Base-by-base conservation (phyloP, 1,140 invertebrate species). In the Listronotus oregonensis region DNA sequence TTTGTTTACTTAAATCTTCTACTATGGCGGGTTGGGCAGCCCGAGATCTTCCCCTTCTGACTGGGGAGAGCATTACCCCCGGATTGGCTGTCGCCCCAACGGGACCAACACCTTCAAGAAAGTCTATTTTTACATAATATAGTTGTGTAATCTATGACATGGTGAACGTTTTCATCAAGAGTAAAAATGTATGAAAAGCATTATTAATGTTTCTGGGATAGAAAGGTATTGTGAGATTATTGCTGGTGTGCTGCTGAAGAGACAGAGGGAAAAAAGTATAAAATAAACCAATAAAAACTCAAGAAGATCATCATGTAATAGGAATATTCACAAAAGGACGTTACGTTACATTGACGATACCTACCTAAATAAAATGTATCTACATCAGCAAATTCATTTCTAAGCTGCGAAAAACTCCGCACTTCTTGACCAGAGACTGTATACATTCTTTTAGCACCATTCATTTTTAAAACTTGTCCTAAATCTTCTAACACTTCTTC, bases 401-500 rank as follows among this genome's bases (percentile, higher is more conserved):
- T 86, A 37, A 97, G 78, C 70, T 96, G 94, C 0, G 93, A 95
- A 78, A 95, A 96, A 79, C 94, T 96, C 64, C 93, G 84, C 3
- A 97, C 93, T 86, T 95, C 92, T 85, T 94, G 91, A 58, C 93
- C 93, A 8, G 89, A 90, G 27, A 93, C 89, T 49, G 93, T 95
- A 79, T 92, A 94, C 89, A 96, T 94, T 80, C 89, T 86, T 78
- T 91, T 92, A 59, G 92, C 91, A 64, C 91, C 90, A 72, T 88
- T 92, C 88, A 95, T 92, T 82, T 94, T 95, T 42, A 96, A 83
- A 44, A 95, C 93, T 83, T 95, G 91, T 64, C 93, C 93, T 71
- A 96, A 84, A 82, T 97, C 95, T 77, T 92, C 89, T 56, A 97
- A 81, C n/a, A 97, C 91, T 76, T 96, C 94, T 81, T 97, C 95